These are phyloP conservation scores for Drosophila tropicalis DNA, from an alignment of 1,140 invertebrate species.

Conservation along the genomic window DNA sequence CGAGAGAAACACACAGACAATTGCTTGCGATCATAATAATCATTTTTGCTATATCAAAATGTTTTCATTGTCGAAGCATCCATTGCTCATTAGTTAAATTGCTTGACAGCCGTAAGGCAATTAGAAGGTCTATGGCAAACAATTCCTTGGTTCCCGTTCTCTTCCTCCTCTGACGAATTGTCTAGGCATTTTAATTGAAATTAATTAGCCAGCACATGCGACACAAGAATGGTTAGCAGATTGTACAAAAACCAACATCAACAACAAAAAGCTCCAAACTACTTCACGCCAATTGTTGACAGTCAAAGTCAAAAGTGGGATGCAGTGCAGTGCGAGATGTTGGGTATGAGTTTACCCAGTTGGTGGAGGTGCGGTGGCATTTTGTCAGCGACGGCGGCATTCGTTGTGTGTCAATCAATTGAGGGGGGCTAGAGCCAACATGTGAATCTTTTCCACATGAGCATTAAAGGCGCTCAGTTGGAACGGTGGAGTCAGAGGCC, in stretches of 20 bases:
- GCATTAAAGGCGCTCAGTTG: slow-evolving; percentile 72
- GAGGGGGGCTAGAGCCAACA: slow-evolving; percentile 44
- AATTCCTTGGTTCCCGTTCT: slow-evolving; percentile 31
- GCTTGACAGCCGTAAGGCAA: slow-evolving; percentile 70
- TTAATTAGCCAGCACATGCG: slow-evolving; percentile 70
- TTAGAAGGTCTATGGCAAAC: slow-evolving; percentile 69
- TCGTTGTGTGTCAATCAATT: slow-evolving; percentile 75
- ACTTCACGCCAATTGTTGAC: slow-evolving; percentile 78
- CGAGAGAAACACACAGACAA: too few species aligned
- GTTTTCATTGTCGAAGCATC: slow-evolving; percentile 29
- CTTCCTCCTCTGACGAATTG: slow-evolving; percentile 42
- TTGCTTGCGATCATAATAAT: background rate
- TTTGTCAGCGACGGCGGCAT: slow-evolving; percentile 52
- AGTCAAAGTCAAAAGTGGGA: slow-evolving; percentile 34
- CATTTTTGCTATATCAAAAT: slow-evolving; percentile 38
- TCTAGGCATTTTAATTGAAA: slow-evolving; percentile 81
- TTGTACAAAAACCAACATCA: slow-evolving; percentile 33
- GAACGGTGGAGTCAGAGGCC: slow-evolving; percentile 36
- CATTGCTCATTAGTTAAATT: slow-evolving; percentile 43
- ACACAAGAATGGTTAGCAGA: slow-evolving; percentile 56
- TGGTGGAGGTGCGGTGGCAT: slow-evolving; percentile 50
- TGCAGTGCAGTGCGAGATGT: background rate
- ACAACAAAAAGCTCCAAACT: slow-evolving; percentile 54
- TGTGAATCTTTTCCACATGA: slow-evolving; percentile 71
- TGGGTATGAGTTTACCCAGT: slow-evolving; percentile 36